A percentile compares a stretch with the other conserved stretches of the same genome.
These are phyloP conservation scores for Archocentrus centrarchus DNA, from an alignment of 2,113 vertebrate species.

Conservation along the genomic window DNA sequence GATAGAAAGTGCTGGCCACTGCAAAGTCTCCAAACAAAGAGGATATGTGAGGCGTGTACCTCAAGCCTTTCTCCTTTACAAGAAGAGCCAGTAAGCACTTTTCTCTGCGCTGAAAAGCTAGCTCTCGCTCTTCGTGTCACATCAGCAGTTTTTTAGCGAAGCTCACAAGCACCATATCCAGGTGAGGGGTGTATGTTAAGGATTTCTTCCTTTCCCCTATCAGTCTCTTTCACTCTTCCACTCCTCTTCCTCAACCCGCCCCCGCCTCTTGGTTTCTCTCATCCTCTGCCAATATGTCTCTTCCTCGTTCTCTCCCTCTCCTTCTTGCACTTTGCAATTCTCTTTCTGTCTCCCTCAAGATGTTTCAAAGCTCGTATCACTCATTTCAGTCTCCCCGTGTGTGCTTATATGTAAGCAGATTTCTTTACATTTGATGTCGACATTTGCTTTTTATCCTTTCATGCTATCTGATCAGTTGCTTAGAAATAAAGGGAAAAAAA, in stretches of 20 bases:
- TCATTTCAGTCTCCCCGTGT: constrained; percentile 47
- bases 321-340: constrained; percentile 69
- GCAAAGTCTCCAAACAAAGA: constrained; percentile 86
- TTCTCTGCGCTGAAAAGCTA: constrained; percentile 81
- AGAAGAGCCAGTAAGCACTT: constrained; percentile 85
- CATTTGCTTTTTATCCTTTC: constrained; percentile 10
- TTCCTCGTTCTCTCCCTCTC: constrained; percentile 47
- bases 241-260: constrained; percentile 56
- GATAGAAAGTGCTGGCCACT: constrained; percentile 84
- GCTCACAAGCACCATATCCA: constrained; percentile 78
- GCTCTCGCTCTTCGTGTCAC: constrained; percentile 75
- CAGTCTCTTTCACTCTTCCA: constrained; percentile 69
- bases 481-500: not conserved
- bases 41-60: constrained; percentile 81
- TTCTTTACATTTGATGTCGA: constrained; percentile 24
- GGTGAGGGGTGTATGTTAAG: constrained; percentile 76
- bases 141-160: constrained; percentile 83
- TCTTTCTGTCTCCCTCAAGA: constrained; percentile 70
- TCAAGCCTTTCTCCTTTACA: constrained; percentile 81
- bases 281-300: constrained; percentile 69
- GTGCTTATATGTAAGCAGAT: constrained; percentile 11
- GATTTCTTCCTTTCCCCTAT: constrained; percentile 74
- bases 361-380: constrained; percentile 66
- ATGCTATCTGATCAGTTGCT: constrained; percentile 10
- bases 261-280: constrained; percentile 52